Evolutionary conservation across 2,888 invertebrate species (phyloP).

Genomic region (Arrhopalites spinosus): DNA sequence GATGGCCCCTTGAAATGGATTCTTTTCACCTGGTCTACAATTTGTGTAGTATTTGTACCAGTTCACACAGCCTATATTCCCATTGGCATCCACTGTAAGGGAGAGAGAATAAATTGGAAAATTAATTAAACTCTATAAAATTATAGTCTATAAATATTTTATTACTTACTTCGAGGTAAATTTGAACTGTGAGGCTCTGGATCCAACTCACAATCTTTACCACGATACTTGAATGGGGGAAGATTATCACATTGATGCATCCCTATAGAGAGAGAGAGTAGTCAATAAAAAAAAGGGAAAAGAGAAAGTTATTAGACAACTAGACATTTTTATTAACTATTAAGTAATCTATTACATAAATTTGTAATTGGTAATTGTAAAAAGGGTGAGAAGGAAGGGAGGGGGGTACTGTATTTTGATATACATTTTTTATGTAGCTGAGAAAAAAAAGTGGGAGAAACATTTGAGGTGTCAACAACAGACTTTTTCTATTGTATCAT

Average conservation of each 20-base stretch:
- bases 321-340: no score
- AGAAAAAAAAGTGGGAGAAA: no score
- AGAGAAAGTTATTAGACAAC: no score
- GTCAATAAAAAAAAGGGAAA: background rate
- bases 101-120: no score
- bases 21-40: conserved; percentile 88
- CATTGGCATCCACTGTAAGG: no score
- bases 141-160: no score
- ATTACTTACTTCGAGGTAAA: conserved; percentile 66
- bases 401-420: no score
- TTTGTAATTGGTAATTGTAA: background rate
- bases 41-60: conserved; percentile 99
- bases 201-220: conserved; percentile 72
- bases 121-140: no score
- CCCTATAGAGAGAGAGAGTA: conserved; percentile 39
- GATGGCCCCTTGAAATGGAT: conserved; percentile 98
- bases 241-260: conserved; percentile 89
- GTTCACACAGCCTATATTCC: conserved; percentile 92
- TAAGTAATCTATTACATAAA: background rate
- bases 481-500: background rate
- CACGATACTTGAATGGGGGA: conserved; percentile 73
- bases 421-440: no score
- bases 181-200: conserved; percentile 64
- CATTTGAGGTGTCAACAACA: background rate
- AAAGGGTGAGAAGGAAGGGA: no score